Evolutionary conservation across 1,140 invertebrate genomes (phyloP).

Genomic region (Whitmania pigra): DNA sequence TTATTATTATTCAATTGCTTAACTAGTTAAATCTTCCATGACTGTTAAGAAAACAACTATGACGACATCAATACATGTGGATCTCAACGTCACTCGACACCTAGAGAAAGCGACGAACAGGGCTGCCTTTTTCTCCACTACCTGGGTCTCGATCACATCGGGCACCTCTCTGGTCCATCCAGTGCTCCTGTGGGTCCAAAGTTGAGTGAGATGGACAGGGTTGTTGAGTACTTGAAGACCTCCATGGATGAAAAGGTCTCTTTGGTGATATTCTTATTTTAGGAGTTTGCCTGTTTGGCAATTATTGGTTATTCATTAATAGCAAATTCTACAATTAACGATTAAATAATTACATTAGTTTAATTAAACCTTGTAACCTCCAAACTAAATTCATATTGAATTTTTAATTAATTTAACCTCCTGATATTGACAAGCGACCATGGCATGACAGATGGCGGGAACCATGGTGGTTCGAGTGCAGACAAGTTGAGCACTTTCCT

Average conservation of each 20-base stretch:
- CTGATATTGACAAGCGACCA: conserved; percentile 82
- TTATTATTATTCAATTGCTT: no score
- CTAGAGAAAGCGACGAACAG: conserved; percentile 53
- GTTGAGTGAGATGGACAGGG: conserved; percentile 81
- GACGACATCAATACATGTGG: conserved; percentile 52
- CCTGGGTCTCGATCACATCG: conserved; percentile 91
- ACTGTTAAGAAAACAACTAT: background rate
- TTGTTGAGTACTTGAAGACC: conserved; percentile 47
- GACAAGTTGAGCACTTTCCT: conserved; percentile 70
- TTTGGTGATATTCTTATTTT: no score
- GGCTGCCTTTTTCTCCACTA: conserved; percentile 85
- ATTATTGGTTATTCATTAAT: no score
- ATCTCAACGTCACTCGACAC: conserved; percentile 79
- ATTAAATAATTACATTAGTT: no score
- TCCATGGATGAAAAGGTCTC: background rate
- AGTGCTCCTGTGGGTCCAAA: conserved; percentile 65
- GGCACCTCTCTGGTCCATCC: conserved; percentile 72
- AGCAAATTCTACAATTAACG: no score
- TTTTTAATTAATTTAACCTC: no score
- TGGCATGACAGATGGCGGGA: conserved; percentile 84
- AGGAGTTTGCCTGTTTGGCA: no score
- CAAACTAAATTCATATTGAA: background rate
- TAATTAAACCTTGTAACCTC: background rate
- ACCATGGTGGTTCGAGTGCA: conserved; percentile 76
- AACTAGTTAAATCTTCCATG: no score